A percentile compares a stretch with the other conserved stretches of the same genome.
These are phyloP conservation scores for Agonopterix arenella DNA, from an alignment of 2,888 invertebrate genomes.

Conservation along the genomic window DNA sequence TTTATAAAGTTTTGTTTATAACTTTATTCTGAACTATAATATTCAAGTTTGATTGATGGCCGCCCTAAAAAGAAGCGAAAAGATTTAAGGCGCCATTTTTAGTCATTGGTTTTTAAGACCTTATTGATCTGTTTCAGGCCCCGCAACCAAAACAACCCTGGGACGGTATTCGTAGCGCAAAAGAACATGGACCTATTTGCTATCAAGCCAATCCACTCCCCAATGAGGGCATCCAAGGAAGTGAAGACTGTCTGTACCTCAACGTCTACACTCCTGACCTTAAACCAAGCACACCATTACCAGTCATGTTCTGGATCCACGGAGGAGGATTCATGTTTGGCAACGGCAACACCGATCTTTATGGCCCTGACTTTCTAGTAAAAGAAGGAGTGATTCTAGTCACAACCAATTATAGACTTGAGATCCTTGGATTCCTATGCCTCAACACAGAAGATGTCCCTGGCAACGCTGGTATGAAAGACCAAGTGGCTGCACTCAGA, in stretches of 20 bases:
- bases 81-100: no score
- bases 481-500: slow-evolving; percentile 8
- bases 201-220: neutral
- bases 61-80: no score
- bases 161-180: slow-evolving; percentile 28
- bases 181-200: slow-evolving; percentile 20
- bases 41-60: no score
- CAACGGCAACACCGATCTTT: slow-evolving; percentile 4
- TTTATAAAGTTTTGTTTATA: no score
- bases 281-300: slow-evolving; percentile 17
- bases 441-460: slow-evolving; percentile 15
- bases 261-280: slow-evolving; percentile 34
- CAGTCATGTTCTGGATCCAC: slow-evolving; percentile 10
- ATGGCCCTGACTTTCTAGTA: slow-evolving; percentile 11
- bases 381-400: slow-evolving; percentile 15
- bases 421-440: slow-evolving; percentile 16
- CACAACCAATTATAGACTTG: slow-evolving; percentile 17
- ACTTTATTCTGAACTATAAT: no score
- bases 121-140: slow-evolving; percentile 16
- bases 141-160: slow-evolving; percentile 29
- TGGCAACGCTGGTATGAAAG: slow-evolving; percentile 18
- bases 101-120: no score
- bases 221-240: slow-evolving; percentile 7
- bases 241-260: slow-evolving; percentile 33
- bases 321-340: slow-evolving; percentile 23